Evolutionary conservation across 2,797 vertebrate species (phyloP).

Genomic region (Chaenodraco wilsoni): DNA sequence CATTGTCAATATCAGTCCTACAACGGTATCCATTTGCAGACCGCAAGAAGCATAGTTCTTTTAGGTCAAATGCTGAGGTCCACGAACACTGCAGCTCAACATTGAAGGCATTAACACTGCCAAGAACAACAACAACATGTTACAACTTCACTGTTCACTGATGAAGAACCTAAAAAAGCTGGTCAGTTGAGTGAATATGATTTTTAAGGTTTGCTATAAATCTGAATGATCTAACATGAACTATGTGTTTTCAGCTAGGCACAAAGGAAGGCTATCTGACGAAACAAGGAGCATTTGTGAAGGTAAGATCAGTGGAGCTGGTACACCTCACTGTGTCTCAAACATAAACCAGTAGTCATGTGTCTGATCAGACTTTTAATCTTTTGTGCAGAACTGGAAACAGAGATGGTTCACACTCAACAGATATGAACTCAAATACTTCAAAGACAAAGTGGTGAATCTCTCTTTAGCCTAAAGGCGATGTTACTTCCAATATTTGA

Average conservation of each 20-base stretch:
- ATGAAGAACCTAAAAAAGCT: background rate
- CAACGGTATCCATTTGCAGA: no score
- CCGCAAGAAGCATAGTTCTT: no score
- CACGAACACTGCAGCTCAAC: no score
- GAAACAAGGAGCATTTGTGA: conserved; percentile 94
- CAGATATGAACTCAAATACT: conserved; percentile 95
- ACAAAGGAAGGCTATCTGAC: conserved; percentile 96
- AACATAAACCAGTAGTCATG: background rate
- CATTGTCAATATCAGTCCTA: no score
- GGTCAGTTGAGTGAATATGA: background rate
- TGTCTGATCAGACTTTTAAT: background rate
- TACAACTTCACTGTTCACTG: background rate
- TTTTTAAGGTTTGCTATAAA: conserved; percentile 1
- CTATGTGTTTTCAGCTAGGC: conserved; percentile 85
- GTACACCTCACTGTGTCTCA: background rate
- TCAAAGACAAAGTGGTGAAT: conserved; percentile 95
- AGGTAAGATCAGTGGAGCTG: conserved; percentile 81
- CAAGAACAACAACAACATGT: no score
- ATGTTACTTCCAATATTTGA: background rate
- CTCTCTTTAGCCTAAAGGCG: background rate
- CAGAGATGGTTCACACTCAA: conserved; percentile 96
- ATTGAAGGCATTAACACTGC: no score
- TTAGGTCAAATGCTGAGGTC: no score
- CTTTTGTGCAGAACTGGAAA: conserved; percentile 90
- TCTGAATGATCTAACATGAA: conserved; percentile 1